Percentiles rank a stretch among this genome's conserved stretches.
These are phyloP conservation scores for Horisme vitalbata DNA, from an alignment of 2,888 invertebrate species.

Conservation along the genomic window DNA sequence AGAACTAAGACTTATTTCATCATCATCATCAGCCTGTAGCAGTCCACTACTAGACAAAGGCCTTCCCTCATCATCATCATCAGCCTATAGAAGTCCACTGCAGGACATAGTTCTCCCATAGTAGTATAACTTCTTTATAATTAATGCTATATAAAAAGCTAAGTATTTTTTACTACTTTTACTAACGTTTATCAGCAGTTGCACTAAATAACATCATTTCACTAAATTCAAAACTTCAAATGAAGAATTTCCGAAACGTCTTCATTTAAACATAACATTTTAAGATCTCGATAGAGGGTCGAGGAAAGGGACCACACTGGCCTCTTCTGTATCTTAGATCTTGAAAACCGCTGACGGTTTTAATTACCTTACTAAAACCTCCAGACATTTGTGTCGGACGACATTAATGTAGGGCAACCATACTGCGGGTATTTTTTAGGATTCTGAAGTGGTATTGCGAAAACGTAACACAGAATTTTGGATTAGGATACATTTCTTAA, in stretches of 20 bases:
- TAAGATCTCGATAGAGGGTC: constrained; percentile 60
- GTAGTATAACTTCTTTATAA: no score
- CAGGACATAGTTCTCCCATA: no score
- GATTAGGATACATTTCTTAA: no score
- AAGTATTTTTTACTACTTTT: no score
- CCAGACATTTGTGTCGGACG: constrained; percentile 43
- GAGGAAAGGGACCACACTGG: constrained; percentile 71
- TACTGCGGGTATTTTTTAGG: constrained; percentile 14
- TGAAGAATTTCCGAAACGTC: constrained; percentile 32
- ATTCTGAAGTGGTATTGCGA: neutral
- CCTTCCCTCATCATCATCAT: no score
- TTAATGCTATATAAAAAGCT: no score
- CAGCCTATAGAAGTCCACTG: no score
- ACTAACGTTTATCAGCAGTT: neutral
- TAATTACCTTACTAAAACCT: constrained; percentile 59
- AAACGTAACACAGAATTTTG: neutral
- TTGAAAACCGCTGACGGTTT: constrained; percentile 49
- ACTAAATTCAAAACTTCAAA: constrained; percentile 15
- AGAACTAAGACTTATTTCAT: no score
- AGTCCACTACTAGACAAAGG: no score
- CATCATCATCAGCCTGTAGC: no score
- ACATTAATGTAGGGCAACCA: constrained; percentile 47
- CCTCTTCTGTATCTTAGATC: constrained; percentile 70
- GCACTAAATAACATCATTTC: neutral
- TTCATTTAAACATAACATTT: constrained; percentile 31